phyloP scores from a whole-genome alignment of 1,140 invertebrate genomes.

The Eulimnadia texana region DNA sequence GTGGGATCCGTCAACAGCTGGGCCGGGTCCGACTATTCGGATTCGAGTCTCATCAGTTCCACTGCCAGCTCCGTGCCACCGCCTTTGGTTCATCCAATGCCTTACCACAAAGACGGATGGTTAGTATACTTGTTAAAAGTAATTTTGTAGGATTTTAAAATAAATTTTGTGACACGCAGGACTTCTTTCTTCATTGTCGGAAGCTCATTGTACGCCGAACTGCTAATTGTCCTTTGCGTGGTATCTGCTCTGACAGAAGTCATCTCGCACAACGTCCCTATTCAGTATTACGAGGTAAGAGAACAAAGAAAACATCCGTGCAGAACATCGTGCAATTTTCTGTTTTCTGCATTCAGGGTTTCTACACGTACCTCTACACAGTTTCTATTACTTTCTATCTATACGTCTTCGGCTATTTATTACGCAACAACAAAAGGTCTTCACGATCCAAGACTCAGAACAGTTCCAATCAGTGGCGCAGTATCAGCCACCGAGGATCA shows the following conservation, averaged over 20 bases:
- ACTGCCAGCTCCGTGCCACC: neutral
- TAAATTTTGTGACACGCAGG: too few relatives aligned
- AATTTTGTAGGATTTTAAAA: too few relatives aligned
- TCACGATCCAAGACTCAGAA: neutral
- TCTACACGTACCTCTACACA: conserved; percentile 93
- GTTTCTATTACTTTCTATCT: conserved; percentile 87
- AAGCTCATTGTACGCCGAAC: conserved; percentile 84
- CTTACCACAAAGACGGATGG: conserved; percentile 10
- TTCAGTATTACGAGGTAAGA: conserved; percentile 69
- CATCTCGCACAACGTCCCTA: conserved; percentile 74
- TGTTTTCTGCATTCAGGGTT: conserved; percentile 49
- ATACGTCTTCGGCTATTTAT: conserved; percentile 91
- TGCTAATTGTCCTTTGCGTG: conserved; percentile 77
- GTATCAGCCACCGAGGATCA: neutral
- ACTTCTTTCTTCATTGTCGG: conserved; percentile 86
- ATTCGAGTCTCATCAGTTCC: neutral
- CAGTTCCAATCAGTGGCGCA: neutral
- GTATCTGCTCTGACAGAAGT: conserved; percentile 85
- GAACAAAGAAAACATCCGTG: too few relatives aligned
- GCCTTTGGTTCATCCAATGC: conserved; percentile 8
- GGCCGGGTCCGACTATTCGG: conserved; percentile 3
- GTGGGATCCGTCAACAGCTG: conserved; percentile 6
- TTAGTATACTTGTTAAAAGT: neutral
- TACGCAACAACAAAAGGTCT: conserved; percentile 60
- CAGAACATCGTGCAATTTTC: conserved; percentile 4